phyloP scores from a whole-genome alignment of 2,888 invertebrate species.

The Rhagium mordax region DNA sequence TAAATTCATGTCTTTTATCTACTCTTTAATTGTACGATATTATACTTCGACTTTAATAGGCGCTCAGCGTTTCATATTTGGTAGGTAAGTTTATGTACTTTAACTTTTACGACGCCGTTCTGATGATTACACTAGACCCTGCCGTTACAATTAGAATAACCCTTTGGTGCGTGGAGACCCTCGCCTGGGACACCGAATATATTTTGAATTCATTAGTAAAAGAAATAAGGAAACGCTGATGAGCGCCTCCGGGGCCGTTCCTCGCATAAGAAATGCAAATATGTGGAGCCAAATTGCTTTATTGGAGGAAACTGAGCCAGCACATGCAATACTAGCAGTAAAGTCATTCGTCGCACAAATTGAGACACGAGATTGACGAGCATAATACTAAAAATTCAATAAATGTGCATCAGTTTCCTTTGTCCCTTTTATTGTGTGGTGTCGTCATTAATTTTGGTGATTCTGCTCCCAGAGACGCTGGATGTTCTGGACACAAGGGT shows the following conservation, averaged over 20 bases:
- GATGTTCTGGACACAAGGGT: no score
- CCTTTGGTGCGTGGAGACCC: background rate
- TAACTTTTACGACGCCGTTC: constrained; percentile 4
- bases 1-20: constrained; percentile 27
- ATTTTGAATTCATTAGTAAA: constrained; percentile 13
- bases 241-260: background rate
- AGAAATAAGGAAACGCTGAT: background rate
- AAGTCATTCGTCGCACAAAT: no score
- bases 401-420: no score
- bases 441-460: no score
- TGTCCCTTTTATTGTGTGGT: no score
- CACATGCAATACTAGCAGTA: no score
- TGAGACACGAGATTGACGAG: no score
- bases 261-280: background rate
- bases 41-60: constrained; percentile 20
- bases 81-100: constrained; percentile 20
- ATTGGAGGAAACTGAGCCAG: no score
- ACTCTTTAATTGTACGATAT: constrained; percentile 28
- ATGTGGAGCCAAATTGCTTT: background rate
- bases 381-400: no score
- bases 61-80: constrained; percentile 19
- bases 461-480: no score
- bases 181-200: no score
- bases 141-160: constrained; percentile 1
- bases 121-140: constrained; percentile 9